Percentiles rank a stretch among this genome's conserved stretches.
Conservation (phyloP, 2,113 vertebrate genomes). For the Terrapene triunguis region DNA sequence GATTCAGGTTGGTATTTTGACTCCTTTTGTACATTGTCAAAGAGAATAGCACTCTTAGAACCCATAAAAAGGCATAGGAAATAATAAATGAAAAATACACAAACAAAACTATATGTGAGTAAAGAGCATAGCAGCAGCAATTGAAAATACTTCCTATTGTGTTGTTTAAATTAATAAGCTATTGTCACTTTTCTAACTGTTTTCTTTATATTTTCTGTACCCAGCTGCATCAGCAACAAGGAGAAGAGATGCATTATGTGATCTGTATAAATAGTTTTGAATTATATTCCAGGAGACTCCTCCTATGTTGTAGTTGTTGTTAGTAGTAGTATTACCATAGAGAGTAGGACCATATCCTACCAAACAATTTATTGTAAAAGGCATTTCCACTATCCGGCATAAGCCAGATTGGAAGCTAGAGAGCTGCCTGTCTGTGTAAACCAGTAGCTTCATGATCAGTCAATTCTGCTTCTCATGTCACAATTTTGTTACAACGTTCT, state of each 20-base stretch:
- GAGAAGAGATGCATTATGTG: neutral
- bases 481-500: neutral
- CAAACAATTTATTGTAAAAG: neutral
- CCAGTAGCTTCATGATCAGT: neutral
- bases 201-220: neutral
- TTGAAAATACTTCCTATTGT: neutral
- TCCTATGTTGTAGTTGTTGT: neutral
- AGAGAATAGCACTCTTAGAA: neutral
- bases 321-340: neutral
- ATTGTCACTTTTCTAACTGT: neutral
- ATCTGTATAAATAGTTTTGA: neutral
- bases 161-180: conserved; percentile 15
- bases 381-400: neutral
- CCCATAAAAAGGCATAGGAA: conserved; percentile 5
- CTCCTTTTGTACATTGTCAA: conserved; percentile 54
- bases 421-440: neutral
- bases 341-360: neutral
- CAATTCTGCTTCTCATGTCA: neutral
- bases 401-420: conserved; percentile 7
- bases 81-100: neutral
- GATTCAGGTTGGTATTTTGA: conserved; percentile 35
- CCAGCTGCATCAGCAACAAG: neutral
- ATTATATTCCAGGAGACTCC: neutral
- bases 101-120: neutral
- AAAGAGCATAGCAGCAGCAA: neutral